These are phyloP conservation scores for Herpetotheres cachinnans DNA, from an alignment of 2,113 vertebrate species.

Conservation along the genomic window DNA sequence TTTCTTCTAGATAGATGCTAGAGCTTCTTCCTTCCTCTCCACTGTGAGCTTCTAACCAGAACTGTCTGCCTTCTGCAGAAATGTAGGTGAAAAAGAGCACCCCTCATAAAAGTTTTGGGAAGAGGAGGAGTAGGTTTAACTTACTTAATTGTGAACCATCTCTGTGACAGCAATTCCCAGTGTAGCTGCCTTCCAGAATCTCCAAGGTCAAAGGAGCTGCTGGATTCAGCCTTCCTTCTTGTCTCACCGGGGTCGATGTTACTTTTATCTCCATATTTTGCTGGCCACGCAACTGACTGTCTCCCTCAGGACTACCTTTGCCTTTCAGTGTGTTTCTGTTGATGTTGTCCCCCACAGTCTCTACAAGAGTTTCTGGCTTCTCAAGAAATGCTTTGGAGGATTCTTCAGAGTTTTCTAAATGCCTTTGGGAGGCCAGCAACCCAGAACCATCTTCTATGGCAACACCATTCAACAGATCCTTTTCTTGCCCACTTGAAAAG, in stretches of 20 bases:
- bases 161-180: constrained; percentile 83
- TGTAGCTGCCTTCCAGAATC: constrained; percentile 80
- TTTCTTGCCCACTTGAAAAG: background rate
- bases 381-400: background rate
- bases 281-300: background rate
- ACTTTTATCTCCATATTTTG: constrained; percentile 52
- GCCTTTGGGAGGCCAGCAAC: background rate
- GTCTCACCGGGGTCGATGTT: constrained; percentile 84
- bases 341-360: background rate
- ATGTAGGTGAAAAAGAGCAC: background rate
- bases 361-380: background rate
- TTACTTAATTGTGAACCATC: constrained; percentile 85
- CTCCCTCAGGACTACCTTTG: background rate
- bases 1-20: background rate
- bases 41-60: background rate
- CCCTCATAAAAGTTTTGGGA: background rate
- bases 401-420: background rate
- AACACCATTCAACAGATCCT: background rate
- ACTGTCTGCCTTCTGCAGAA: background rate
- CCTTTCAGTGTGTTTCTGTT: background rate
- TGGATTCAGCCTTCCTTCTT: background rate
- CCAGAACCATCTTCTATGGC: background rate
- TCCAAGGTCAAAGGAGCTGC: background rate
- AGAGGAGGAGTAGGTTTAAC: constrained; percentile 21
- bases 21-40: background rate